Evolutionary conservation across 92 coral and sea anemone species (phyloP).

Genomic region (Nematostella vectensis): DNA sequence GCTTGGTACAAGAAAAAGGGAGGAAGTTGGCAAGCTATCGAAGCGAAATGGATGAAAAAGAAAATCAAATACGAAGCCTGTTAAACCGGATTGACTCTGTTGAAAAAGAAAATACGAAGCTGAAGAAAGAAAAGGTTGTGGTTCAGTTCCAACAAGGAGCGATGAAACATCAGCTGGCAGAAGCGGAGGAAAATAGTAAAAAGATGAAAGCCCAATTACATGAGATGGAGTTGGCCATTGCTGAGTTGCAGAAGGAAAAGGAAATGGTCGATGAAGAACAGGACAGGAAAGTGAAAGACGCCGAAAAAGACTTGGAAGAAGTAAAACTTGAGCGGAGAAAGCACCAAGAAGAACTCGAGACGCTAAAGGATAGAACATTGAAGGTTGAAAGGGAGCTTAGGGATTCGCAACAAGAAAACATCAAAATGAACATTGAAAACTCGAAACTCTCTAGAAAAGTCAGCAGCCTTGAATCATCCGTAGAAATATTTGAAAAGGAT

Average conservation of each 20-base stretch:
- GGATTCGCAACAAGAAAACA: background rate
- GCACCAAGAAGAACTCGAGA: background rate
- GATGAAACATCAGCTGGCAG: background rate
- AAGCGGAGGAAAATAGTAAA: background rate
- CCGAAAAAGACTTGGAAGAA: background rate
- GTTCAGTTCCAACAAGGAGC: background rate
- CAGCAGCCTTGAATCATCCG: background rate
- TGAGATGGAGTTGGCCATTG: background rate
- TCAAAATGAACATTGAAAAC: background rate
- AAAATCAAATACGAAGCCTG: background rate
- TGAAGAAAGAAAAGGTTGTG: background rate
- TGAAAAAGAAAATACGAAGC: background rate
- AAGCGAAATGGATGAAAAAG: background rate
- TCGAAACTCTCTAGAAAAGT: background rate
- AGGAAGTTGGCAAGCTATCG: background rate
- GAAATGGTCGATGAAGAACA: background rate
- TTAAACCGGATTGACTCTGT: background rate
- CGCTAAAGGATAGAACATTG: background rate
- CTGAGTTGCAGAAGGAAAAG: background rate
- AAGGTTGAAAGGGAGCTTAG: background rate
- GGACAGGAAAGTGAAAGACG: background rate
- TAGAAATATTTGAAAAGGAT: background rate
- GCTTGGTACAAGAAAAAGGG: background rate
- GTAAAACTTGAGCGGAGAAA: background rate
- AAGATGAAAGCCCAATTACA: too few relatives aligned